Evolutionary conservation across 2,888 invertebrate species (phyloP), one percentile per base, ranked within the genome.

Genomic region (Uloborus plumipes): DNA sequence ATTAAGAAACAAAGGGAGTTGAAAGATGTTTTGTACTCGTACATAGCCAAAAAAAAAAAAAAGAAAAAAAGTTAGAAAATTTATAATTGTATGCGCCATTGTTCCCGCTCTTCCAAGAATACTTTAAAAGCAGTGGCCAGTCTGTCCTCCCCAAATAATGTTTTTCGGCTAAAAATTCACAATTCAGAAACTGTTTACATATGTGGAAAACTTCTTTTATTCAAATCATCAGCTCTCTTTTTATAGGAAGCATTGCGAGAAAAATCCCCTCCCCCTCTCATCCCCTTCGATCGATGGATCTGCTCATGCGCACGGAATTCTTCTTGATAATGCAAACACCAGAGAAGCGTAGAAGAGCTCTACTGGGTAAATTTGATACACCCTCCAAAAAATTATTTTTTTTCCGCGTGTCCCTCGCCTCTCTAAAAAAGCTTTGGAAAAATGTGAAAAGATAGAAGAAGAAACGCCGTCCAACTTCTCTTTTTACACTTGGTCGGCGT

Each of bases 401-500:
- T 70, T 71, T 26, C 26, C 18, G 58, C 31, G 39, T 65, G 74
- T 51, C 58, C 47, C 49, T 55, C 47, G 22, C 55, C 51, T 20
- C 50, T 22, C 15, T 39, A 62, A 72, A 62, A n/a, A 26, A 22
- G 51, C 55, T 64, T 61, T 61, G n/a, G 59, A 53, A 51, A 61
- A 55, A 59, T 53, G 51, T 69, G 58, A 62, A 76, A 66, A 53
- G 75, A 58, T 49, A 20, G 66, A 18, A n/a, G 62, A 66, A 65
- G 55, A 67, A 26, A 51, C 16, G 59, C 62, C 67, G 59, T 67
- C 76, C 76, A 53, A 80, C 64, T 74, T 74, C 74, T 74, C 80
- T 59, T 59, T 51, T 74, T 74, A 74, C 80, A 70, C 65, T 65
- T 58, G 69, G 69, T 64, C 64, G 70, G 62, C 53, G 79, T 73